Evolutionary conservation across 2,888 invertebrate species (phyloP).

Genomic region (Chaetogeoica ovagalla): DNA sequence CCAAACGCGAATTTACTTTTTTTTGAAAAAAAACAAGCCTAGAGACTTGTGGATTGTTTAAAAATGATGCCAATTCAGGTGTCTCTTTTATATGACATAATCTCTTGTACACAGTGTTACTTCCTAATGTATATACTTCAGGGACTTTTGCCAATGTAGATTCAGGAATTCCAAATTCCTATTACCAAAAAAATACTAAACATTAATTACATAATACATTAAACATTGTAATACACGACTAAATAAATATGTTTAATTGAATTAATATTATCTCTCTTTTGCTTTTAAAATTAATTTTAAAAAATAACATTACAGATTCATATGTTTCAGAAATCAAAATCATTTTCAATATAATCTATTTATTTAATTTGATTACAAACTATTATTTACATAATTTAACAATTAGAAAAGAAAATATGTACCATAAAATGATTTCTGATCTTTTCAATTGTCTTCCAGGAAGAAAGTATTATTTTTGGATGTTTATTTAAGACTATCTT

Average conservation of each 20-base stretch:
- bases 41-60: slow-evolving; percentile 37
- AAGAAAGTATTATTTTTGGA: slow-evolving; percentile 35
- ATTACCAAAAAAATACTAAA: neutral
- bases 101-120: slow-evolving; percentile 33
- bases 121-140: slow-evolving; percentile 38
- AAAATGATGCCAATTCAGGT: slow-evolving; percentile 35
- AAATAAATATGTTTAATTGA: too few relatives aligned
- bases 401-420: neutral
- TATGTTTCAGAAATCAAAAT: too few relatives aligned
- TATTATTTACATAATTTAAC: neutral
- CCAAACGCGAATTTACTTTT: slow-evolving; percentile 39
- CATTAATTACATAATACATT: neutral
- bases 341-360: neutral
- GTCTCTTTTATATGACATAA: slow-evolving; percentile 35
- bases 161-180: slow-evolving; percentile 45
- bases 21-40: slow-evolving; percentile 24
- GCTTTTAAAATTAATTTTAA: too few relatives aligned
- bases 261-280: too few relatives aligned
- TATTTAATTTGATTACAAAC: neutral
- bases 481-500: slow-evolving; percentile 28
- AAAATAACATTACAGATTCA: too few relatives aligned
- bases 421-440: slow-evolving; percentile 41
- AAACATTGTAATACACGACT: too few relatives aligned
- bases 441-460: slow-evolving; percentile 16
- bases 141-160: slow-evolving; percentile 15